phyloP scores from a whole-genome alignment of 2,797 vertebrate genomes.

The Cephalopachus bancanus region DNA sequence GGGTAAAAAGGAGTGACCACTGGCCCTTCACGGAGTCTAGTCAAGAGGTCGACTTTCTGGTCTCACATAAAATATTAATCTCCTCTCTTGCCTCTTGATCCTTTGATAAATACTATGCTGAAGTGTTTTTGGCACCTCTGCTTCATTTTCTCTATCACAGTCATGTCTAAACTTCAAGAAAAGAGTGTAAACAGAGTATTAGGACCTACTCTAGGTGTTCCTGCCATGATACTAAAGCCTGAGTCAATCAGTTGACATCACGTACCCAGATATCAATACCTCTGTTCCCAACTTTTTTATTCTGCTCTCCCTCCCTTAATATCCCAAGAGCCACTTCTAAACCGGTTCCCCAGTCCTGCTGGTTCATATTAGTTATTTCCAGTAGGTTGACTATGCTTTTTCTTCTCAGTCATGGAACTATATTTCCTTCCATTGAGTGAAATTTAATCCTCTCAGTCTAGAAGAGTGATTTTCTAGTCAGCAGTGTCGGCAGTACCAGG shows the following conservation, averaged over 20 bases:
- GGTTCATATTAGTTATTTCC: not conserved
- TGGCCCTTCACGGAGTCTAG: not conserved
- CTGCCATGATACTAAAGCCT: not conserved
- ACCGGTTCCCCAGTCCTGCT: rapidly evolving
- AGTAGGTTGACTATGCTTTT: not conserved
- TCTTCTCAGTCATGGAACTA: not conserved
- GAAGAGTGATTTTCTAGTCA: not conserved
- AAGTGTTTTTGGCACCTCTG: not conserved
- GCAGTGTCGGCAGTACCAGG: not conserved
- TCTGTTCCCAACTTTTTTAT: not conserved
- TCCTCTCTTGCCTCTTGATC: not conserved
- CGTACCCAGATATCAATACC: too few relatives aligned
- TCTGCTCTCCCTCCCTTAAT: not conserved
- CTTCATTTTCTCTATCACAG: not conserved
- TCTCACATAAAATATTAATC: not conserved
- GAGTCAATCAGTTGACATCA: not conserved
- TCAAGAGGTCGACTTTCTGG: not conserved
- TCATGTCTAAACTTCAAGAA: not conserved
- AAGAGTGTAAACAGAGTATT: not conserved
- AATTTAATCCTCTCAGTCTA: not conserved
- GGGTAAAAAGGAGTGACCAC: not conserved
- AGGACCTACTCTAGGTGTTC: not conserved
- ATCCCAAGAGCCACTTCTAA: not conserved
- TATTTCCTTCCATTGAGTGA: not conserved
- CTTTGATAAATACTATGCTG: not conserved